Percentiles rank a stretch among this genome's conserved stretches.
Evolutionary conservation across 2,888 invertebrate species (phyloP).

Genomic region (Rosalia funebris): DNA sequence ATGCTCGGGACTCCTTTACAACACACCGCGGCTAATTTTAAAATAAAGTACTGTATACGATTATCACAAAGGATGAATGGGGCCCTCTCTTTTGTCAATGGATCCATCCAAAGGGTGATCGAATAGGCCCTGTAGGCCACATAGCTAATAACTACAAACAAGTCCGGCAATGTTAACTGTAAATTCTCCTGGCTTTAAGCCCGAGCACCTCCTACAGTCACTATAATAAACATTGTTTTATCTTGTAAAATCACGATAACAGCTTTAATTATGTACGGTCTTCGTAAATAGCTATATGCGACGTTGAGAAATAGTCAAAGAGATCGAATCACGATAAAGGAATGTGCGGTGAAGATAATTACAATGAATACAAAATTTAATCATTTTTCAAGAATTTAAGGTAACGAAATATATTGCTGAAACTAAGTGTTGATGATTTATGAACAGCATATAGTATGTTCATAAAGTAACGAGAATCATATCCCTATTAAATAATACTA

Average conservation of each 20-base stretch:
- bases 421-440: no score
- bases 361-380: neutral
- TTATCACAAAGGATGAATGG: constrained; percentile 29
- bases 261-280: constrained; percentile 6
- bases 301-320: neutral
- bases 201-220: neutral
- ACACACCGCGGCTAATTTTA: constrained; percentile 36
- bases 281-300: neutral
- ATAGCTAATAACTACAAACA: constrained; percentile 6
- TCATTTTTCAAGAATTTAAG: neutral
- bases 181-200: constrained; percentile 4
- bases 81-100: constrained; percentile 15
- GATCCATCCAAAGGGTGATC: constrained; percentile 15
- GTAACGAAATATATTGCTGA: no score
- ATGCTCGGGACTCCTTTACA: no score
- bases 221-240: constrained; percentile 6
- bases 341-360: neutral
- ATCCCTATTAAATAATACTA: no score
- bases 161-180: constrained; percentile 2
- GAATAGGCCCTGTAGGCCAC: constrained; percentile 25
- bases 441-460: no score
- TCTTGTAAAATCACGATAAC: constrained; percentile 3
- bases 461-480: no score
- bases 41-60: constrained; percentile 33
- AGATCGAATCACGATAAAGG: neutral